Evolutionary conservation across 2,113 vertebrate species (phyloP), one percentile per base, ranked within the genome.

Genomic region (Scolopax mira): DNA sequence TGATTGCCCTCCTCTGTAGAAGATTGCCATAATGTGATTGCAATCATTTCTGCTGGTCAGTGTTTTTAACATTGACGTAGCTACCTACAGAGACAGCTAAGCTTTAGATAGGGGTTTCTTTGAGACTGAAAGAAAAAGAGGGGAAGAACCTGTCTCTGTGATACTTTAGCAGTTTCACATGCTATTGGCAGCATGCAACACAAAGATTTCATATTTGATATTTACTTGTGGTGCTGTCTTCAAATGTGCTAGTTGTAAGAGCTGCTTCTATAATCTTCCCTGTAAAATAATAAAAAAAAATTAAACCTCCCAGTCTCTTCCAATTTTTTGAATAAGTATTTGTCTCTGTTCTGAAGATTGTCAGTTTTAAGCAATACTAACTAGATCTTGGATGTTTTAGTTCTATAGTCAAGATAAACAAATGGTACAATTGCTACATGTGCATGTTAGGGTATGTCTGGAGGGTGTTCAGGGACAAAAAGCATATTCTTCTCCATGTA

Each of bases 21-120:
- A 86, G 46, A 84, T 31, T 84, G 77, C 9, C 55, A 89, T 55
- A 67, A 17, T 1, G 5, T 71, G 89, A 90, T 90, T 93, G 77
- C 75, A 93, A 42, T 95, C 27, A 81, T 57, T 89, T 79, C 39
- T 93, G 42, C 35, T 91, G 89, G 89, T 71, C 93, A 79, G 84
- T 75, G 61, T 71, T 85, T 84, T 85, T 57, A 67, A 49, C 69
- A 37, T 51, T 84, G 66, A 18, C 1, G 2, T 4, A 35, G 46
- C 55, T 88, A 46, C 65, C 65, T 71, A 25, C 27, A 28, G 73
- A 91, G 65, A 25, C 17, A 31, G 31, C 5, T 13, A 13, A 65
- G 13, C 14, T 92, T 92, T 61, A 51, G 17, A 5, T 54, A 49
- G 55, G 30, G 2, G 23, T 72, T 66, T 15, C 23, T 62, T 31